These are phyloP conservation scores for Pogoniulus pusillus DNA, from an alignment of 2,797 vertebrate species.

Conservation along the genomic window DNA sequence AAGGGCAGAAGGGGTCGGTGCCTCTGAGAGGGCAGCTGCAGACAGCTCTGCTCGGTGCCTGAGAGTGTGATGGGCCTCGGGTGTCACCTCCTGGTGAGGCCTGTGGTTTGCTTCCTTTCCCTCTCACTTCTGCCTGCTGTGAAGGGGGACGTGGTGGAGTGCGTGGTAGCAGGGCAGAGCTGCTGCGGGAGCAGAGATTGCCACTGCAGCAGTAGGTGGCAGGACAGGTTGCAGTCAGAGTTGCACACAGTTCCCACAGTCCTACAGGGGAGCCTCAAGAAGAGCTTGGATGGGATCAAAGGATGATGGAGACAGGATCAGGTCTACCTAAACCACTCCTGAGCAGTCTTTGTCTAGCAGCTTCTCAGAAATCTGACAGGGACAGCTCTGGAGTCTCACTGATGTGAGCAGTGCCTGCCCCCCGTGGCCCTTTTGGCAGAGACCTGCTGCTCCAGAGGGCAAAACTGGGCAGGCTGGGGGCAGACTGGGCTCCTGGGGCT, in stretches of 20 bases:
- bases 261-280: not conserved
- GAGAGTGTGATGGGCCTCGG: not conserved
- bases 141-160: not conserved
- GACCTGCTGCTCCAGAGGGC: not conserved
- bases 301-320: not conserved
- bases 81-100: not conserved
- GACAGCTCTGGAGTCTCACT: not conserved
- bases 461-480: not conserved
- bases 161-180: fast-evolving
- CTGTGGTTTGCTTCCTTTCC: not conserved
- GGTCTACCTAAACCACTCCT: not conserved
- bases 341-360: not conserved
- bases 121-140: not conserved
- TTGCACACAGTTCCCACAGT: fast-evolving
- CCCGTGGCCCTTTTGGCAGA: not conserved
- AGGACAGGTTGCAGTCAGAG: not conserved
- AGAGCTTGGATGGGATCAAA: not conserved
- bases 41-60: not conserved
- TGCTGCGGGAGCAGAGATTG: too few relatives aligned
- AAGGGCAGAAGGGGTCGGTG: not conserved
- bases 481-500: not conserved
- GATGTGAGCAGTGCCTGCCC: fast-evolving
- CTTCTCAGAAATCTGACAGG: not conserved
- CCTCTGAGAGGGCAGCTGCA: not conserved
- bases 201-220: not conserved